Evolutionary conservation across 2,888 invertebrate genomes (phyloP), one percentile per base, ranked within the genome.

Genomic region (Dyspetes luteomarginatus): DNA sequence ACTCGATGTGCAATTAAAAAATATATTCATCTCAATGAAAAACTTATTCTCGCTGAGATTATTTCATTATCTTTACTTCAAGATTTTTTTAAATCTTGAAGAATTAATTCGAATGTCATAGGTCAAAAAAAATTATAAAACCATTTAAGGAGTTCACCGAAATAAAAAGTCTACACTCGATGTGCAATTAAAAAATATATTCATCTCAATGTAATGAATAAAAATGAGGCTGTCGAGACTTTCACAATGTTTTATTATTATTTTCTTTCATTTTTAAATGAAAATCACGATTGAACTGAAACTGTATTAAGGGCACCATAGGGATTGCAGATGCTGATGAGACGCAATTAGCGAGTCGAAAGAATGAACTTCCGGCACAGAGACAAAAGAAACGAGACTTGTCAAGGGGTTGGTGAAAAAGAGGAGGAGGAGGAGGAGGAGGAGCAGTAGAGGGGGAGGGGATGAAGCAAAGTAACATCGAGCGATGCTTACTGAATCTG

Each of bases 271-370:
- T 50, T 19, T 36, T 56, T 56, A 17, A n/a, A 36, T 22, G 50
- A 19, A 67, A 67, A 22, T 36, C 2, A 52, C 36, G 36, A 67
- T 67, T 24, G 52, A 52, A 67, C 22, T 3, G 7, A 3, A 36
- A n/a, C 19, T 45, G 19, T n/a, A 12, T 15, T 17, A 26, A 50
- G 15, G n/a, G 17, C 15, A 26, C 24, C 36, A 30, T 28, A 24
- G 50, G 15, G 50, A 80, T 71, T 58, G 22, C 52, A 17, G 50
- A 79, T 60, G 56, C 30, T 28, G 64, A 71, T 41, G 71, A 64
- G 48, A 24, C 36, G 64, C 67, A 74, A 74, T 79, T 79, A 74
- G 74, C 19, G 36, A 48, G 12, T 30, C 30, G 48, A 68, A 68
- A 64, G 73, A 68, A 74, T 17, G 17, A 62, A 67, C 41, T 68